Evolutionary conservation across 2,888 invertebrate species (phyloP).

Genomic region (Microdon myrmicae): DNA sequence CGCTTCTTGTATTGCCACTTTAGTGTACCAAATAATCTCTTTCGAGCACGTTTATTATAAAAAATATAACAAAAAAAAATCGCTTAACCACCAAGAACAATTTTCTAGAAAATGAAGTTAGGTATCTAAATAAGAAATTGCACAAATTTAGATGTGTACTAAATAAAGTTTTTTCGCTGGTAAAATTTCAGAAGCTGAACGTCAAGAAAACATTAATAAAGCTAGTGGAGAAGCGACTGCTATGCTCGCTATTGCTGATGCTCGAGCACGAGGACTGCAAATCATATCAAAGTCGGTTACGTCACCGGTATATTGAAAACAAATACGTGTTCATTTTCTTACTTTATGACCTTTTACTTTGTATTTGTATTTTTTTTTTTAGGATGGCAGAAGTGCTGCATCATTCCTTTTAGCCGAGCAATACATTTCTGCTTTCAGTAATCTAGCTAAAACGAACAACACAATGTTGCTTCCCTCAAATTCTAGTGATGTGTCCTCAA

Average conservation of each 20-base stretch:
- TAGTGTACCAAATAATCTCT: too few species aligned
- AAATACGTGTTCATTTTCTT: neutral
- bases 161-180: too few species aligned
- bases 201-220: slow-evolving; percentile 93
- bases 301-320: slow-evolving; percentile 24
- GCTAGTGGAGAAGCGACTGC: slow-evolving; percentile 93
- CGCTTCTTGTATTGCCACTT: too few species aligned
- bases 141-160: too few species aligned
- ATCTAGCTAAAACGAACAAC: slow-evolving; percentile 92
- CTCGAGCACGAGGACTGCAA: slow-evolving; percentile 84
- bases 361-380: slow-evolving; percentile 45
- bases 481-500: slow-evolving; percentile 71
- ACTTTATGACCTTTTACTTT: neutral
- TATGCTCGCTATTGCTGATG: slow-evolving; percentile 89
- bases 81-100: too few species aligned
- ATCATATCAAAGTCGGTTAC: slow-evolving; percentile 76
- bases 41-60: too few species aligned
- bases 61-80: too few species aligned
- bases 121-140: too few species aligned
- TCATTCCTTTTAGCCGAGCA: slow-evolving; percentile 93
- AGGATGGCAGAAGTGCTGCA: slow-evolving; percentile 90
- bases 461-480: slow-evolving; percentile 94
- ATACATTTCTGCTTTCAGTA: slow-evolving; percentile 93
- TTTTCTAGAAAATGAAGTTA: too few species aligned
- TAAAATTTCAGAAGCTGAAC: slow-evolving; percentile 84